Evolutionary conservation across 2,113 vertebrate species (phyloP), one percentile per base, ranked within the genome.

Genomic region (Sebastes schlegelii): DNA sequence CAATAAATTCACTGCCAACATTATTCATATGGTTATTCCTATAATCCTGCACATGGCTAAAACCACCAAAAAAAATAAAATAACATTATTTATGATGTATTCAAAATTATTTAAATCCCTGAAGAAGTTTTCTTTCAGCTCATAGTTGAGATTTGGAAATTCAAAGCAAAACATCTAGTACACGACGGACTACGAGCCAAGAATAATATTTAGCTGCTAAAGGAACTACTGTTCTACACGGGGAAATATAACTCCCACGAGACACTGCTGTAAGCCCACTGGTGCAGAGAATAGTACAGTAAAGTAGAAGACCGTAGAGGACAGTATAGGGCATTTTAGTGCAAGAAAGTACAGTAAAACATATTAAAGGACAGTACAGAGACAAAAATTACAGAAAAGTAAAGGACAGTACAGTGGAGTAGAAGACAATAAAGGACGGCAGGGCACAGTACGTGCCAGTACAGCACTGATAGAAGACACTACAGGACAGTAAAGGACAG

Each of bases 151-250:
- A 65, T 79, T 83, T 61, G 61, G 71, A 80, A 76, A 83, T 72
- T 62, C 55, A 72, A 76, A 72, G 63, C 69, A 58, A 64, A 81
- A 40, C n/a, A 63, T 45, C 54, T 19, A 45, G 26, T 52, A 64
- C 68, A 49, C n/a, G 63, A 40, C 66, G 46, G 73, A 81, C 71
- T 19, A 4, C 45, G 9, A 21, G 72, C 81, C 85, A 87, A 63
- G 67, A 77, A 77, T 55, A 87, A 84, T 77, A 74, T 73, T 58
- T 52, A 62, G 19, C 67, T 73, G 61, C 68, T 83, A 62, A 77
- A 87, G 64, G 77, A 73, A 57, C 72, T 58, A 42, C 57, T 62
- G 65, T 40, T 66, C 49, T 64, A 16, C 13, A 26, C 16, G 13
- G 45, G 42, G 58, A 74, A 71, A 64, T 19, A 51, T 23, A 48